Percentiles rank a stretch among this genome's conserved stretches.
These are phyloP conservation scores for Labeo rohita DNA, from an alignment of 2,113 vertebrate species.

Conservation along the genomic window DNA sequence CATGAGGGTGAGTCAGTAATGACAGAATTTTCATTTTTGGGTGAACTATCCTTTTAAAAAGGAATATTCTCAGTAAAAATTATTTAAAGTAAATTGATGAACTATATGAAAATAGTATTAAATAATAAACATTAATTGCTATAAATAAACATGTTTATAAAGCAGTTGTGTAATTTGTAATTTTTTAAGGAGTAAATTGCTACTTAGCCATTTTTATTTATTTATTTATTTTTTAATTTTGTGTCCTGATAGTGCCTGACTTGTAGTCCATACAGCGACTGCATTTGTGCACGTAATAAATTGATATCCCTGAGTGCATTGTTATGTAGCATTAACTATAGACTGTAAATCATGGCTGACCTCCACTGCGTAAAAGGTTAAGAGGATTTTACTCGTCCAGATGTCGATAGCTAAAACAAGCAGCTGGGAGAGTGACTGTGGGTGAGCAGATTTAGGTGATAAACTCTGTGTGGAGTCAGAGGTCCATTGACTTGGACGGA, in stretches of 20 bases:
- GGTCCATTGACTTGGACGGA: slow-evolving; percentile 44
- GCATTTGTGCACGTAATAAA: not conserved
- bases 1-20: no score
- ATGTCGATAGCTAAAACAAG: slow-evolving; percentile 35
- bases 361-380: slow-evolving; percentile 31
- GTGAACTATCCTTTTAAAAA: no score
- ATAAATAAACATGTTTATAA: no score
- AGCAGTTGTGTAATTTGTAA: no score
- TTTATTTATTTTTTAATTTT: no score
- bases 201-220: not conserved
- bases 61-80: no score
- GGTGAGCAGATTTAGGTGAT: slow-evolving; percentile 44
- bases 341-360: slow-evolving; percentile 18
- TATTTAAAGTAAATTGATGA: not conserved
- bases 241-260: not conserved
- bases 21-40: no score
- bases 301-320: slow-evolving; percentile 28
- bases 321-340: slow-evolving; percentile 33
- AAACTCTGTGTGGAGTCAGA: slow-evolving; percentile 51
- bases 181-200: not conserved
- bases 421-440: slow-evolving; percentile 8
- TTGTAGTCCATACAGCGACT: not conserved
- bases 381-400: slow-evolving; percentile 32
- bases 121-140: not conserved
- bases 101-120: not conserved